phyloP scores from a whole-genome alignment of 2,888 invertebrate genomes.

The Pollenia amentaria region DNA sequence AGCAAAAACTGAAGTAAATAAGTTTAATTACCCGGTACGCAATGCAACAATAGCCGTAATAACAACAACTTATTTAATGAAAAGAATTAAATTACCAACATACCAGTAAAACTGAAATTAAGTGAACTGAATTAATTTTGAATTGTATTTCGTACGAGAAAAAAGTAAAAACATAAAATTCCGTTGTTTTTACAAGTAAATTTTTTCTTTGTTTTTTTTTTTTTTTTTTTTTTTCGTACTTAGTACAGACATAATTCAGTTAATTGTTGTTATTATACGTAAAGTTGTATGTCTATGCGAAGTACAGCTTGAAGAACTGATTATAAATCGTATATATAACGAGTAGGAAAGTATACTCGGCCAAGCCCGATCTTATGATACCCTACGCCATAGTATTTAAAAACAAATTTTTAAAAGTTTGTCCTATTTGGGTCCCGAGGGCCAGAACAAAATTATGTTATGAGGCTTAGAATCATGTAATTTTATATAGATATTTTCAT shows the following conservation, averaged over 20 bases:
- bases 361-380: too few relatives aligned
- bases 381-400: too few relatives aligned
- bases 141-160: background rate
- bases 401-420: too few relatives aligned
- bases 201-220: background rate
- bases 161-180: slow-evolving; percentile 23
- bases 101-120: slow-evolving; percentile 11
- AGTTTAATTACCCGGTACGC: slow-evolving; percentile 68
- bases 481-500: too few relatives aligned
- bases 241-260: slow-evolving; percentile 4
- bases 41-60: slow-evolving; percentile 39
- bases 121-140: slow-evolving; percentile 14
- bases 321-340: too few relatives aligned
- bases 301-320: background rate
- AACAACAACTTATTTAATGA: slow-evolving; percentile 36
- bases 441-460: too few relatives aligned
- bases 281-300: background rate
- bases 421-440: too few relatives aligned
- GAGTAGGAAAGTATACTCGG: too few relatives aligned
- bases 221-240: background rate
- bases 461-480: too few relatives aligned
- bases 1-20: slow-evolving; percentile 27
- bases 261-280: slow-evolving; percentile 29
- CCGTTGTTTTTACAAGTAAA: slow-evolving; percentile 13
- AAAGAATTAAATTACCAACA: slow-evolving; percentile 45